These are phyloP conservation scores for Phaonia tiefii DNA, from an alignment of 2,888 invertebrate genomes.

Conservation along the genomic window DNA sequence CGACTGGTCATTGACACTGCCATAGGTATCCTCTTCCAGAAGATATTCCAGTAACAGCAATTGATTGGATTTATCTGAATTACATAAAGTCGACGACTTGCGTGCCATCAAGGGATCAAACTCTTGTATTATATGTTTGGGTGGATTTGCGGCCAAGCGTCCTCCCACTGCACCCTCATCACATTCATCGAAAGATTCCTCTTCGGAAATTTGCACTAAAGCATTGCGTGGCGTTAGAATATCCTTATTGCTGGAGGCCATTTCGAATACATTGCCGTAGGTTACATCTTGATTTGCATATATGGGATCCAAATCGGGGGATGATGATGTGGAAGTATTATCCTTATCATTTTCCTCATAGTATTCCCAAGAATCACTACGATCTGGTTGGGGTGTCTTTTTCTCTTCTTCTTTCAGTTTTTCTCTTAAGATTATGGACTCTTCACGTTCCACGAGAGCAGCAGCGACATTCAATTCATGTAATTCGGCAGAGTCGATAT, in stretches of 20 bases:
- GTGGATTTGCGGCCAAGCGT: slow-evolving; percentile 49
- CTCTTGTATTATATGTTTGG: slow-evolving; percentile 85
- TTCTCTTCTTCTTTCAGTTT: slow-evolving; percentile 73
- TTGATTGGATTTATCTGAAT: slow-evolving; percentile 82
- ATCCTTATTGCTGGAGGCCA: slow-evolving; percentile 75
- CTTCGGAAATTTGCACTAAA: slow-evolving; percentile 60
- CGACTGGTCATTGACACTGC: slow-evolving; percentile 81
- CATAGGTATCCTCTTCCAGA: slow-evolving; percentile 86
- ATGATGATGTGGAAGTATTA: slow-evolving; percentile 66
- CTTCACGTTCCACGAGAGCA: slow-evolving; percentile 72
- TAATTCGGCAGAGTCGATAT: slow-evolving; percentile 76
- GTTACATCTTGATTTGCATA: slow-evolving; percentile 79
- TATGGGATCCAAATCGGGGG: slow-evolving; percentile 75
- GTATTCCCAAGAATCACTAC: slow-evolving; percentile 80
- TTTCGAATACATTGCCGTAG: slow-evolving; percentile 78
- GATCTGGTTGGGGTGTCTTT: slow-evolving; percentile 76
- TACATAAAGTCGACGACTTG: slow-evolving; percentile 73
- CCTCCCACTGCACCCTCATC: slow-evolving; percentile 73
- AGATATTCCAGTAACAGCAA: slow-evolving; percentile 85
- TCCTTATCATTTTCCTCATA: slow-evolving; percentile 73
- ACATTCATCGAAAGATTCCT: slow-evolving; percentile 50
- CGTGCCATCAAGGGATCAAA: slow-evolving; percentile 84
- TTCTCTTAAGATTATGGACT: slow-evolving; percentile 73
- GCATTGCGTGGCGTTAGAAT: slow-evolving; percentile 73
- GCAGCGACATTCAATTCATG: slow-evolving; percentile 73